Conservation (phyloP, 2,888 invertebrate genomes). For the Xestobium rufovillosum region DNA sequence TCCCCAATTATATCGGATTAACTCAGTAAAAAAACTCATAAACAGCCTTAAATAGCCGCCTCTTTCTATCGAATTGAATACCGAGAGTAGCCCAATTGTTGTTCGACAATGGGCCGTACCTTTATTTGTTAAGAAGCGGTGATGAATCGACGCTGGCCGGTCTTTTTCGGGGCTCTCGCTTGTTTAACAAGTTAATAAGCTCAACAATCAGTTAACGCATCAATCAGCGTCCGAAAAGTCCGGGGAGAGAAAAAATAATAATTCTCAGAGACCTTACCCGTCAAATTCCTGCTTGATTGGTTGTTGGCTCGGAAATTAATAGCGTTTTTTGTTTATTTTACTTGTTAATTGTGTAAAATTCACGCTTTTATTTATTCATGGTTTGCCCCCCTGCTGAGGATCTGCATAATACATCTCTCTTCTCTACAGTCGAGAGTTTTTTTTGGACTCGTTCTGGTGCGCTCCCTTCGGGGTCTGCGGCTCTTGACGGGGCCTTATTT, state of each 20-base stretch:
- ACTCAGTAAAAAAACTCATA: too few relatives aligned
- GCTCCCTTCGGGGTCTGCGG: too few relatives aligned
- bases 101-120: constrained; percentile 37
- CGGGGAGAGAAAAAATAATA: constrained; percentile 15
- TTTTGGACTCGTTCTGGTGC: too few relatives aligned
- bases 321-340: constrained; percentile 44
- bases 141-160: constrained; percentile 33
- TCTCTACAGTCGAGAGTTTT: too few relatives aligned
- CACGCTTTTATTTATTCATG: constrained; percentile 47
- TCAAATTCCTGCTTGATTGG: constrained; percentile 43
- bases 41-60: too few relatives aligned
- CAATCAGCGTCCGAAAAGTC: constrained; percentile 40
- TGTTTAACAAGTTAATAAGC: constrained; percentile 45
- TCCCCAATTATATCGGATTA: too few relatives aligned
- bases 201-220: constrained; percentile 43
- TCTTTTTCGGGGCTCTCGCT: constrained; percentile 30
- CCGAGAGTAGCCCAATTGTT: too few relatives aligned
- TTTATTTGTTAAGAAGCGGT: constrained; percentile 38
- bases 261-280: constrained; percentile 24
- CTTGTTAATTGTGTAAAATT: constrained; percentile 47
- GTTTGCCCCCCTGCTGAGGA: constrained; percentile 39
- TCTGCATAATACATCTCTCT: constrained; percentile 41
- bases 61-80: too few relatives aligned
- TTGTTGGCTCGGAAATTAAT: constrained; percentile 42
- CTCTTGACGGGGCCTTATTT: constrained; percentile 32